Conservation (phyloP, 2,888 invertebrate genomes). For the Caenorhabditis becei region DNA sequence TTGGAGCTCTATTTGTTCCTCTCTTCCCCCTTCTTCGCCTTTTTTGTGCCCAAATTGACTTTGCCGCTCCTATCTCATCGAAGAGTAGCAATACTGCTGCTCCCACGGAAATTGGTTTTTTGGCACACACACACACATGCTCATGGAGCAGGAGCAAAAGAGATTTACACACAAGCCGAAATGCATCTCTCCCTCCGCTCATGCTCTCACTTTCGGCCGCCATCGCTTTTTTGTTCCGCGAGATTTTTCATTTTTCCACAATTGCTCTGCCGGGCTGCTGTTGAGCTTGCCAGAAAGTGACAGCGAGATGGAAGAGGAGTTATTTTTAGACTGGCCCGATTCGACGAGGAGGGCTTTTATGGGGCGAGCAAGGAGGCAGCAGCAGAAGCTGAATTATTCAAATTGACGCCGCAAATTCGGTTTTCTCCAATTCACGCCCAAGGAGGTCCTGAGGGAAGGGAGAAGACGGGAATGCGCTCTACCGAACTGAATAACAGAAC, state of each 20-base stretch:
- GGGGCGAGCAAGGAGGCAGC: neutral
- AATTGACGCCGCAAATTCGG: constrained; percentile 1
- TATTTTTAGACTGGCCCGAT: constrained; percentile 26
- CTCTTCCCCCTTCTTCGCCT: neutral
- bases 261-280: constrained; percentile 32
- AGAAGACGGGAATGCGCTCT: neutral
- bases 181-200: constrained; percentile 8
- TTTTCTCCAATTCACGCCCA: neutral
- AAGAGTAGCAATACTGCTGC: no score
- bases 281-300: constrained; percentile 36
- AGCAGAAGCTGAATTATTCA: neutral
- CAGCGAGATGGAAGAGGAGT: constrained; percentile 26
- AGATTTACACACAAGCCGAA: constrained; percentile 33
- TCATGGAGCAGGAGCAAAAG: constrained; percentile 42
- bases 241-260: constrained; percentile 50
- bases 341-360: constrained; percentile 3
- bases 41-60: constrained; percentile 22
- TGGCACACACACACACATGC: constrained; percentile 26
- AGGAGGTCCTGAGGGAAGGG: neutral
- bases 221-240: constrained; percentile 18
- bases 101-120: constrained; percentile 43
- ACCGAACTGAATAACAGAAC: no score
- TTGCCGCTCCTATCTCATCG: neutral
- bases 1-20: neutral
- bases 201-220: constrained; percentile 4